Evolutionary conservation across 1,140 invertebrate species (phyloP), one percentile per base, ranked within the genome.

Genomic region (Euwallacea similis): DNA sequence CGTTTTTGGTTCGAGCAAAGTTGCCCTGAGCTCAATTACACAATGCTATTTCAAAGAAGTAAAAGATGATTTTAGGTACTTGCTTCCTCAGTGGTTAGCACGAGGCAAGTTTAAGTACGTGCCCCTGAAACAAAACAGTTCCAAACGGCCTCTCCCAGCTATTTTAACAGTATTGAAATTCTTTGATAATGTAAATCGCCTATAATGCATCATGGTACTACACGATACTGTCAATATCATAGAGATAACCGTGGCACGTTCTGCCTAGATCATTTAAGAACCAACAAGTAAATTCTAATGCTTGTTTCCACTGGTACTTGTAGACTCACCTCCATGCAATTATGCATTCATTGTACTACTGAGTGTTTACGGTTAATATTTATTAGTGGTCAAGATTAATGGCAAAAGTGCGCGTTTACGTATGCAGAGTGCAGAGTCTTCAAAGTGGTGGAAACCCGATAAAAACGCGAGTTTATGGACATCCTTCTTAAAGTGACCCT

Each of bases 391-490:
- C 46, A 13, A 50, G 46, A 11, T 16, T 50, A 11, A 10, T 56
- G 16, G 54, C 2, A 21, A 15, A 15, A 16, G 54, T 56, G 16
- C 16, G 54, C 2, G 54, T 60, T 60, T 61, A 61, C n/a, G 42
- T 42, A 42, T n/a, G 43, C 42, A 8, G 16, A 50, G 46, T 44
- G 43, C 33, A 33, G 7, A 64, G 13, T 41, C 8, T 50, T 7
- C 21, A 16, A 16, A 55, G 41, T 8, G 64, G 9, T 41, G 6
- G 8, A 66, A 42, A 33, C 44, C 10, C 33, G 62, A 64, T 64
- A 64, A 66, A 66, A 66, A 58, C 15, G 7, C 46, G 16, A 62
- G 10, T 69, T 69, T 61, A 69, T 69, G 59, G 67, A 41, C 60
- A 55, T 62, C 50, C 67, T 46, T 50, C 46, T 53, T 15, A 16